Evolutionary conservation across 2,797 vertebrate genomes (phyloP), one percentile per base, ranked within the genome.

Genomic region (Mus spretus): DNA sequence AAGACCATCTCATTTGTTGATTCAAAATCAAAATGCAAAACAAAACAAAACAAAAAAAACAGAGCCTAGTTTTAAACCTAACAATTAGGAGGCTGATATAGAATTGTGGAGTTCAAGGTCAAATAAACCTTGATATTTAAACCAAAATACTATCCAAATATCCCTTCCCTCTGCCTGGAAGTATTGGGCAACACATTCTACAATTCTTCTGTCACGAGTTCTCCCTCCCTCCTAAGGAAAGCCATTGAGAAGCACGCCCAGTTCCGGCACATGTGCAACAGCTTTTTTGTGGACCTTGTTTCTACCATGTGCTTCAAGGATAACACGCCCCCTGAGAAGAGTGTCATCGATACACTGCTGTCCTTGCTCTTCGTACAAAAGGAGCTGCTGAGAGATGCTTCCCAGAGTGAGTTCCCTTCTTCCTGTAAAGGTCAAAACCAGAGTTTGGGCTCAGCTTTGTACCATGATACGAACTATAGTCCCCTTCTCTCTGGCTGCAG

Each of bases 281-380:
- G 98, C 15, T 99, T 99, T 98, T 99, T 99, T 96, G 98, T 99
- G 31, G 99, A 99, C 91, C 74, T 99, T 94, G 99, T 99, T 91
- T 99, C 99, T 34, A 99, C 98, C 83, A 97, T 99, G 98, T 99
- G 99, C 98, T 99, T 99, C 98, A 99, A 99, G 97, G 99, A 99
- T 98, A 99, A 99, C 4, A 83, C 98, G 0, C 99, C 99, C 1
- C 99, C 99, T 0, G 98, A 98, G 80, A 34, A 95, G 72, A 90
- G 91, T 1, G 99, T 99, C 96, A 99, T 99, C 53, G 63, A 94
- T 9, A 97, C 98, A 63, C 98, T 99, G 93, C 92, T 99, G 26
- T 98, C 98, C 0, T 98, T 99, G 77, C 98, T 99, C 0, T 99
- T 99, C 98, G 98, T 99, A 59, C 98, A 99, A 37, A 98, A 97